Percentiles rank a stretch among this genome's conserved stretches.
These are phyloP conservation scores for Patella depressa DNA, from an alignment of 2,888 invertebrate species.

Conservation along the genomic window DNA sequence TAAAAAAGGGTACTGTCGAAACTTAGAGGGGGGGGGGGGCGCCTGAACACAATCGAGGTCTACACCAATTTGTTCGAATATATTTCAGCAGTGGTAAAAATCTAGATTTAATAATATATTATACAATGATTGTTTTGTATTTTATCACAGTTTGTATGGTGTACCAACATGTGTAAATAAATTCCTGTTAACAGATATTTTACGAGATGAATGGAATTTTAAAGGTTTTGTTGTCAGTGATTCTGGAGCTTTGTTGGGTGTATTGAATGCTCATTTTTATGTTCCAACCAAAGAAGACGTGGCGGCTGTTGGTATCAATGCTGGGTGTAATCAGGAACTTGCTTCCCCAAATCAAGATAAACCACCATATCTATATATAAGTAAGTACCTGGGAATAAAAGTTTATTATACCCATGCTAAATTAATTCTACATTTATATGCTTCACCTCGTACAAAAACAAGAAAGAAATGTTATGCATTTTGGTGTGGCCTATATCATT, in stretches of 20 bases:
- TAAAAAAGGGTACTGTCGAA: too few species aligned
- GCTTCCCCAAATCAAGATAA: conserved; percentile 22
- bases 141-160: conserved; percentile 55
- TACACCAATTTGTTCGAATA: too few species aligned
- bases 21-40: too few species aligned
- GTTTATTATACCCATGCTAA: too few species aligned
- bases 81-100: too few species aligned
- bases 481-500: too few species aligned
- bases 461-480: too few species aligned
- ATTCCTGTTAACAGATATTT: conserved; percentile 53
- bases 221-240: conserved; percentile 64
- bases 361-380: conserved; percentile 24
- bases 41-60: too few species aligned
- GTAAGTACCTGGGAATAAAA: conserved; percentile 3
- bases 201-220: conserved; percentile 59
- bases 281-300: conserved; percentile 46
- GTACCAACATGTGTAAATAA: conserved; percentile 62
- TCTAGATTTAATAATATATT: background rate
- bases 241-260: conserved; percentile 57
- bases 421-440: too few species aligned
- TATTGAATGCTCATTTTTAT: conserved; percentile 52
- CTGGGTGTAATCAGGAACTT: conserved; percentile 55
- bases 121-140: background rate
- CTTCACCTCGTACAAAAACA: too few species aligned
- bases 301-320: conserved; percentile 48